Evolutionary conservation across 1,140 invertebrate genomes (phyloP).

Genomic region (Drosophila insularis): DNA sequence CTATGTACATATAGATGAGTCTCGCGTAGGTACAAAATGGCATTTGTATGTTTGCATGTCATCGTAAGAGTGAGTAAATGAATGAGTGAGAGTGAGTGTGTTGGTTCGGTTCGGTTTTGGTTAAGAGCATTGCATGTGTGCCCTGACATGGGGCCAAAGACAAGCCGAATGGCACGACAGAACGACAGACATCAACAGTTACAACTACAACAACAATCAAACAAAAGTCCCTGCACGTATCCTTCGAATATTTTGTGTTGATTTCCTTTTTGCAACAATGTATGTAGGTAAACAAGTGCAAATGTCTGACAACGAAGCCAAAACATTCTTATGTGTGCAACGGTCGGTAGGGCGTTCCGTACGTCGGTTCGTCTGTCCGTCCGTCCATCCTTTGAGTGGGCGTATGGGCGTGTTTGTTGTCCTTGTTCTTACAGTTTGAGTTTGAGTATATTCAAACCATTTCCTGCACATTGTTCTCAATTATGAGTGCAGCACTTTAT

Average conservation of each 20-base stretch:
- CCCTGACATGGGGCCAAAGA: constrained; percentile 30
- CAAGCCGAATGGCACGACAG: too few relatives aligned
- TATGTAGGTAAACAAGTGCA: constrained; percentile 55
- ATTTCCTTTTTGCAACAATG: constrained; percentile 51
- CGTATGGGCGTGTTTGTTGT: background rate
- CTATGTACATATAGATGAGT: constrained; percentile 3
- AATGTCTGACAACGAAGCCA: constrained; percentile 24
- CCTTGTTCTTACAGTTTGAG: background rate
- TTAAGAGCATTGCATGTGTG: constrained; percentile 25
- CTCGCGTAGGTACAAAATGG: constrained; percentile 36
- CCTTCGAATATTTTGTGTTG: constrained; percentile 50
- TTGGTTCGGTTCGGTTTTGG: constrained; percentile 6
- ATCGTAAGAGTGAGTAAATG: constrained; percentile 25
- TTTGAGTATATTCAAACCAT: background rate
- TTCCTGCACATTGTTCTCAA: background rate
- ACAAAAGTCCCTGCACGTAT: constrained; percentile 46
- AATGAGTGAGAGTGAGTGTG: constrained; percentile 13
- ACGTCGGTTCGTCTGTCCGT: too few relatives aligned
- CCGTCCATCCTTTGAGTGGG: too few relatives aligned
- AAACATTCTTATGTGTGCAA: constrained; percentile 18
- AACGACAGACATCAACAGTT: constrained; percentile 20
- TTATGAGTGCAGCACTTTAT: constrained; percentile 1
- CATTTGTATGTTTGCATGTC: constrained; percentile 57
- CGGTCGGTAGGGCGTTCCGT: constrained; percentile 3
- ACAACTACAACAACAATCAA: constrained; percentile 16